Conservation (phyloP, 1,140 invertebrate genomes). For the Nomia melanderi region DNA sequence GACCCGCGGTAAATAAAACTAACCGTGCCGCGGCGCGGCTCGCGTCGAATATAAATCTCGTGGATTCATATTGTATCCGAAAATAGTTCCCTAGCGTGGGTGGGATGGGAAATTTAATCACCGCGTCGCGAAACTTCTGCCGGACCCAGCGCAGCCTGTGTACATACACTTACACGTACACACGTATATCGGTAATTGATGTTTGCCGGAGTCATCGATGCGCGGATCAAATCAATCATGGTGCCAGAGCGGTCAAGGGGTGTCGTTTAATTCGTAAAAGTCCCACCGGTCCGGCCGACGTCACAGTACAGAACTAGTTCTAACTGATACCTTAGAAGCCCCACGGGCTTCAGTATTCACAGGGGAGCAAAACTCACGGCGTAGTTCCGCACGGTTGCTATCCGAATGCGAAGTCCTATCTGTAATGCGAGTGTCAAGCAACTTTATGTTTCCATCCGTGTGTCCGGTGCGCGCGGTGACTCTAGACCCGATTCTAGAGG, state of each 20-base stretch:
- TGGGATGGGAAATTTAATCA: too few species aligned
- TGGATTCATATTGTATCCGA: too few species aligned
- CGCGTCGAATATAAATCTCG: too few species aligned
- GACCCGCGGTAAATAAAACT: too few species aligned
- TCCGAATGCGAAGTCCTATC: conserved; percentile 55
- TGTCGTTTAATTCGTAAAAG: conserved; percentile 58
- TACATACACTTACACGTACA: too few species aligned
- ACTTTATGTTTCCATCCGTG: conserved; percentile 39
- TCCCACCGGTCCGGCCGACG: not conserved
- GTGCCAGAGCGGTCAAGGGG: not conserved
- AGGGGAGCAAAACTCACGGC: conserved; percentile 46
- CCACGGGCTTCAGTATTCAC: conserved; percentile 48
- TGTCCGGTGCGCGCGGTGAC: not conserved
- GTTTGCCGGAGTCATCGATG: conserved; percentile 2
- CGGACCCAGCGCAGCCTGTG: too few species aligned
- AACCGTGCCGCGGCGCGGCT: too few species aligned
- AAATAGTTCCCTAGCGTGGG: too few species aligned
- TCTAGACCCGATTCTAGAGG: too few species aligned
- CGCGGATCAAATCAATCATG: conserved; percentile 3
- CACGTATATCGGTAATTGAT: not conserved
- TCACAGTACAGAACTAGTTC: conserved; percentile 40
- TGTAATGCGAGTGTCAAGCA: conserved; percentile 58
- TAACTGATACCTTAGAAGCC: conserved; percentile 54
- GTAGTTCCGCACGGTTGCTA: conserved; percentile 41
- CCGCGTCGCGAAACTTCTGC: too few species aligned